phyloP scores from a whole-genome alignment of 2,797 vertebrate genomes.

The Sebastes reedi region DNA sequence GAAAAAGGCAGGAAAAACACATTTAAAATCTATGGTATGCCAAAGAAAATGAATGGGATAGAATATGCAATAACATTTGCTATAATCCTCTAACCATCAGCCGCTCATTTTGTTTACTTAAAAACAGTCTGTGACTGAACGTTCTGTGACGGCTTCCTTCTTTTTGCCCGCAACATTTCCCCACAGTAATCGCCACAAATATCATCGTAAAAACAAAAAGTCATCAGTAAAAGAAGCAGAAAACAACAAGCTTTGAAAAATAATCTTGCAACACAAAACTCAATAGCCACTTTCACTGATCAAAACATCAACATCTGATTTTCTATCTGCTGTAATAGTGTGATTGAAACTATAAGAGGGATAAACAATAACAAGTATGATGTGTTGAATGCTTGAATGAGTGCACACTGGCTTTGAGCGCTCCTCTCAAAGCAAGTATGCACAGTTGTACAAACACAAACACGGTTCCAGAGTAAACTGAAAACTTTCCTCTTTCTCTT shows the following conservation, averaged over 20 bases:
- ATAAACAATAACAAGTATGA: not conserved
- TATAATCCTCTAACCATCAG: not conserved
- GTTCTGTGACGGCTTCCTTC: not conserved
- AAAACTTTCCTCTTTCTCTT: constrained; percentile 36
- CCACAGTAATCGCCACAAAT: not conserved
- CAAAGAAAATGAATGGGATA: not conserved
- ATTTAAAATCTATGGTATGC: not conserved
- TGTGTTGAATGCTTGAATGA: constrained; percentile 4
- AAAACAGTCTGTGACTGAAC: not conserved
- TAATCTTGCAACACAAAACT: not conserved
- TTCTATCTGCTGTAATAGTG: not conserved
- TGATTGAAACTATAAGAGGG: not conserved
- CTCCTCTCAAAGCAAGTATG: constrained; percentile 34
- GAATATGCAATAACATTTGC: not conserved
- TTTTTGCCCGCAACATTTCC: not conserved
- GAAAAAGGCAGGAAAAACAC: not conserved
- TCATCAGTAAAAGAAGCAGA: not conserved
- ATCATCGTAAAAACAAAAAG: not conserved
- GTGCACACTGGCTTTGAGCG: not conserved
- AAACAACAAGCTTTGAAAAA: not conserved
- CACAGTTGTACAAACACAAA: constrained; percentile 61
- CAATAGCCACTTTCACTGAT: not conserved
- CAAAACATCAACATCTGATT: not conserved
- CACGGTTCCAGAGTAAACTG: constrained; percentile 42
- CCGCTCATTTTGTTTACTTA: not conserved